These are phyloP conservation scores for Glaucidium brasilianum DNA, from an alignment of 2,113 vertebrate genomes.

Conservation along the genomic window DNA sequence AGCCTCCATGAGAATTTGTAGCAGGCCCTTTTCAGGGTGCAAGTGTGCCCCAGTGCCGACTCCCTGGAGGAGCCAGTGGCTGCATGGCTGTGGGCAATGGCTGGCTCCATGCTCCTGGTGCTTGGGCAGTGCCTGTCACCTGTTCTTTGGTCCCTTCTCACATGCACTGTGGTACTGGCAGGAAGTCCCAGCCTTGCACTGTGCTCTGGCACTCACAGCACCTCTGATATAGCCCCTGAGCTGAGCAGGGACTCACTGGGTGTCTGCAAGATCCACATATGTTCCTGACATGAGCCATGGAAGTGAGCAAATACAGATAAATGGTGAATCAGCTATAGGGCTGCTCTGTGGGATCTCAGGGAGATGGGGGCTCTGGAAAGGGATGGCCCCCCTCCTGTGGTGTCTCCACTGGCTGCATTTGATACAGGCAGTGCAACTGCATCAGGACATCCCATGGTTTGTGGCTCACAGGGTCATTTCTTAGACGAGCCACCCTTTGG, in stretches of 20 bases:
- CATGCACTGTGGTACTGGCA: accelerated
- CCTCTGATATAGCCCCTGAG: background rate
- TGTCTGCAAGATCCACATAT: background rate
- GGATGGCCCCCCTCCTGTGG: accelerated
- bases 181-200: background rate
- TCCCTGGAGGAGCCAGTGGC: background rate
- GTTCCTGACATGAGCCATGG: accelerated
- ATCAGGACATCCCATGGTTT: accelerated
- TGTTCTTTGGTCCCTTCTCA: background rate
- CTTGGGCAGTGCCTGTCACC: background rate
- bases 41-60: background rate
- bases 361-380: background rate
- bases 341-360: background rate
- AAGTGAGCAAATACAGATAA: accelerated
- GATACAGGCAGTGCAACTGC: background rate
- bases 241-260: accelerated
- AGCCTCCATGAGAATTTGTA: slow-evolving; percentile 33
- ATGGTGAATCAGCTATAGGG: background rate
- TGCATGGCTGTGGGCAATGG: accelerated
- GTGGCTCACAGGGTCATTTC: background rate
- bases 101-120: background rate
- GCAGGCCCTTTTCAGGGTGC: background rate
- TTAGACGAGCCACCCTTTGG: accelerated
- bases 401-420: background rate
- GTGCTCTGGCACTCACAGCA: background rate